These are phyloP conservation scores for Philhelius pedissequus DNA, from an alignment of 2,888 invertebrate genomes.

Conservation along the genomic window DNA sequence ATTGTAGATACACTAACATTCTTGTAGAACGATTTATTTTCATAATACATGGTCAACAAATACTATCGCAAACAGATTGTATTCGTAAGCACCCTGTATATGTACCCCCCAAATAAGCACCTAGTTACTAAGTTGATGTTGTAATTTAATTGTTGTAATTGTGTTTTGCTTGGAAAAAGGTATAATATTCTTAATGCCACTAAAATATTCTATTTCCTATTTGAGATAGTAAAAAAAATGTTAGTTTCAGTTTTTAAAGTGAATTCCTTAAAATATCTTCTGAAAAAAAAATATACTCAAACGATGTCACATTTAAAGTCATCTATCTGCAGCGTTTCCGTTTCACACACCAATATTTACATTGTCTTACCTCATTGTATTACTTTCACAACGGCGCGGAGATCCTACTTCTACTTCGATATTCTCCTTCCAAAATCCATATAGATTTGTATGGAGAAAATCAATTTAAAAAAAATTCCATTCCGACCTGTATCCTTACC, in stretches of 20 bases:
- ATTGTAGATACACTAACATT: background rate
- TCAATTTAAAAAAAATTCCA: slow-evolving; percentile 15
- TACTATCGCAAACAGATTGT: background rate
- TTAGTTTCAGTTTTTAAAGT: background rate
- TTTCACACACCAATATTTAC: background rate
- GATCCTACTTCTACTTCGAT: background rate
- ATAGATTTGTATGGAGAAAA: background rate
- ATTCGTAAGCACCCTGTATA: background rate
- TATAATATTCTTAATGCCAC: background rate
- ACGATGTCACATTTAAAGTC: background rate
- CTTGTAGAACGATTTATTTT: background rate
- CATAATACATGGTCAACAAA: background rate
- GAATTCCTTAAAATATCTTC: background rate
- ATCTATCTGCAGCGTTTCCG: background rate
- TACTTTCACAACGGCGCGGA: background rate
- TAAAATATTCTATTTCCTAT: background rate
- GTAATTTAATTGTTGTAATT: slow-evolving; percentile 5
- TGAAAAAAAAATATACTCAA: background rate
- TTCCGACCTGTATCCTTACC: background rate
- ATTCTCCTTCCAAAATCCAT: background rate
- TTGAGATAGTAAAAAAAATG: background rate
- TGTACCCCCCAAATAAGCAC: background rate
- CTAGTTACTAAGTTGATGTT: slow-evolving; percentile 1
- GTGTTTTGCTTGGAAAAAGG: background rate
- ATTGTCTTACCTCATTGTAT: background rate